These are phyloP conservation scores for Macroramphosus scolopax DNA, from an alignment of 2,797 vertebrate species.

Conservation along the genomic window DNA sequence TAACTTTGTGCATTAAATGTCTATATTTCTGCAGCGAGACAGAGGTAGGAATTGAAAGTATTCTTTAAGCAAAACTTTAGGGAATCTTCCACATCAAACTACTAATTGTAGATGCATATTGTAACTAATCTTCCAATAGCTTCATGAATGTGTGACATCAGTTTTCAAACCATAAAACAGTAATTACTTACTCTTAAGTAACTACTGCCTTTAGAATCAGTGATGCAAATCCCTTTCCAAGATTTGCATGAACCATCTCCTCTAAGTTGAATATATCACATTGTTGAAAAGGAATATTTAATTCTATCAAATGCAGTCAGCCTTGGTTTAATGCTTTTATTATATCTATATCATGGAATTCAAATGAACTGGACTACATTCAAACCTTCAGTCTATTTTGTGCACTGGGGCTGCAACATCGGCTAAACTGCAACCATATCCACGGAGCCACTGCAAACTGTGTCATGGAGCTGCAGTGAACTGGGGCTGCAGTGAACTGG, in stretches of 20 bases:
- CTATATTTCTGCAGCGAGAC: neutral
- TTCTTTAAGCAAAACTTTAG: neutral
- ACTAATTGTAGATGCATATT: neutral
- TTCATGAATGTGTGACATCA: no score
- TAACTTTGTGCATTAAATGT: no score
- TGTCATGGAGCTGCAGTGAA: slow-evolving; percentile 79
- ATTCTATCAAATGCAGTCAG: no score
- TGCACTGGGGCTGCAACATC: slow-evolving; percentile 40
- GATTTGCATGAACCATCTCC: no score
- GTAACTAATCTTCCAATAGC: neutral
- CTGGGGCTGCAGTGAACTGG: slow-evolving; percentile 2
- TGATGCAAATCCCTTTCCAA: no score
- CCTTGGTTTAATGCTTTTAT: no score
- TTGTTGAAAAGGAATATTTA: no score
- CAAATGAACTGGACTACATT: slow-evolving; percentile 6
- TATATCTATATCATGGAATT: no score
- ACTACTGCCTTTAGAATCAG: no score
- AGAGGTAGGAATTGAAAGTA: neutral
- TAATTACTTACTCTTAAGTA: no score
- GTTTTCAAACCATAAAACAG: no score
- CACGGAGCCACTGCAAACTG: slow-evolving; percentile 68
- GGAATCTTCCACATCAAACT: neutral
- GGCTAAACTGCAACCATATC: slow-evolving; percentile 18
- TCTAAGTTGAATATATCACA: no score
- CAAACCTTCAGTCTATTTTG: slow-evolving; percentile 42